A percentile compares a stretch with the other conserved stretches of the same genome.
Conservation (phyloP, 2,797 vertebrate species). For the Oreortyx pictus region DNA sequence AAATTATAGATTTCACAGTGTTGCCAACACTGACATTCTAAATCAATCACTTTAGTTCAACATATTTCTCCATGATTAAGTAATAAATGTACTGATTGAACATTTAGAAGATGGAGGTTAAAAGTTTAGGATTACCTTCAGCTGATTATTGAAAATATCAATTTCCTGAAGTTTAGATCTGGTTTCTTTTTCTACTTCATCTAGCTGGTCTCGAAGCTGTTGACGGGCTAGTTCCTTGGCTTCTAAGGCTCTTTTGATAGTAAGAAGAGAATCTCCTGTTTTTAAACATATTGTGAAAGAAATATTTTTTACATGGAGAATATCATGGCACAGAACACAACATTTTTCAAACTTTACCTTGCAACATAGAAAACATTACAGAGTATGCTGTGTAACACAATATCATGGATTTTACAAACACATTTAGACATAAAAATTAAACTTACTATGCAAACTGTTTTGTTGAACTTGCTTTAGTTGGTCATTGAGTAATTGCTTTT, state of each 20-base stretch:
- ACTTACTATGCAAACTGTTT: conserved; percentile 95
- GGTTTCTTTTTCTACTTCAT: conserved; percentile 94
- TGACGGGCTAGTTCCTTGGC: conserved; percentile 91
- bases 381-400: not conserved
- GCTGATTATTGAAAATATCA: conserved; percentile 95
- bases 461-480: conserved; percentile 97
- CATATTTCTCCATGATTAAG: not conserved
- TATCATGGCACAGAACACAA: not conserved
- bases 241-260: conserved; percentile 92
- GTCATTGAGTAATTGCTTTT: conserved; percentile 95
- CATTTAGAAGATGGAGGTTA: not conserved
- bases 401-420: not conserved
- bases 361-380: not conserved
- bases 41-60: not conserved
- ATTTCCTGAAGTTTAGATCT: conserved; percentile 95
- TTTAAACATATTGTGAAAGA: conserved; percentile 40
- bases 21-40: not conserved
- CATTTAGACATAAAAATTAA: not conserved
- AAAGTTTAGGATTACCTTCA: conserved; percentile 86
- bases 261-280: conserved; percentile 93
- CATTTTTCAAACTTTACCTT: not conserved
- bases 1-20: not conserved
- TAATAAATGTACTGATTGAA: not conserved
- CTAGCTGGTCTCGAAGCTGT: conserved; percentile 92
- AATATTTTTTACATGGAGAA: not conserved